Percentiles rank a stretch among this genome's conserved stretches.
phyloP scores from a whole-genome alignment of 2,797 vertebrate genomes.

The Enteromius afrohamiltoni region DNA sequence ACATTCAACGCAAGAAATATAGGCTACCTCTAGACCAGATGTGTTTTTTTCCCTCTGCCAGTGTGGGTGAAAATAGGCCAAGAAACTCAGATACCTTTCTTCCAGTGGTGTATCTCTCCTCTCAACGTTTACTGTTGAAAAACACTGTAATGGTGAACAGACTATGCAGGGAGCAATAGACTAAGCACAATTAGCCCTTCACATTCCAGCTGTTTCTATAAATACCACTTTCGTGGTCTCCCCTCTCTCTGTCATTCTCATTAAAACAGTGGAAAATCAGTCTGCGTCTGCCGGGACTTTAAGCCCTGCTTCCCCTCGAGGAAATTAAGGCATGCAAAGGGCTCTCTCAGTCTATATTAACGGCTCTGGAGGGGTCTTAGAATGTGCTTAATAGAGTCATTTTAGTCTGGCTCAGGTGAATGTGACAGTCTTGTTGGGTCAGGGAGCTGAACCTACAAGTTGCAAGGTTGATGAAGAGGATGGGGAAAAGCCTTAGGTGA shows the following conservation, averaged over 20 bases:
- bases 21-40: neutral
- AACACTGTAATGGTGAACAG: slow-evolving; percentile 82
- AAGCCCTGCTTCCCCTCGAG: slow-evolving; percentile 46
- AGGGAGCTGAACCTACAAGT: neutral
- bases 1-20: neutral
- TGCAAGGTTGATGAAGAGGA: neutral
- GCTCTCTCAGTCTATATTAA: slow-evolving; percentile 40
- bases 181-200: slow-evolving; percentile 90
- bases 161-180: slow-evolving; percentile 83
- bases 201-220: slow-evolving; percentile 90
- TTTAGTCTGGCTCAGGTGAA: slow-evolving; percentile 33
- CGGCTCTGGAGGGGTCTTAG: slow-evolving; percentile 24
- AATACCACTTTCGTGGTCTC: slow-evolving; percentile 90
- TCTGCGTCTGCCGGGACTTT: slow-evolving; percentile 52
- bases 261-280: slow-evolving; percentile 85
- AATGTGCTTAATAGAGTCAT: slow-evolving; percentile 28
- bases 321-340: slow-evolving; percentile 40
- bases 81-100: slow-evolving; percentile 18
- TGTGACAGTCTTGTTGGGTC: slow-evolving; percentile 15
- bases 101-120: slow-evolving; percentile 25
- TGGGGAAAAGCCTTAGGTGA: neutral
- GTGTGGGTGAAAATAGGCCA: slow-evolving; percentile 48
- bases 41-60: neutral
- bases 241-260: slow-evolving; percentile 89
- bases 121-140: slow-evolving; percentile 53